phyloP scores from a whole-genome alignment of 2,888 invertebrate genomes.

The Priocnemis perturbator region DNA sequence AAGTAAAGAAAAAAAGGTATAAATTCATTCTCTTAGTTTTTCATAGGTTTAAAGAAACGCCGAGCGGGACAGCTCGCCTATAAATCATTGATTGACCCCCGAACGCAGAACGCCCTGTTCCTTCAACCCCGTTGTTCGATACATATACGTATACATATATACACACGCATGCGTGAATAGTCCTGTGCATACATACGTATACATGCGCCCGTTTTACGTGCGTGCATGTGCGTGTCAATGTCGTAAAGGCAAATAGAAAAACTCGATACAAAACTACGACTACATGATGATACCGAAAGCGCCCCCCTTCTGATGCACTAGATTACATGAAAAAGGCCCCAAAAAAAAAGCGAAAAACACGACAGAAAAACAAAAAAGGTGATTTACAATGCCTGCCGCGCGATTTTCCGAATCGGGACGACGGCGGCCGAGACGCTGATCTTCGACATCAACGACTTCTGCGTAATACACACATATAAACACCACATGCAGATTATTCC shows the following conservation, averaged over 20 bases:
- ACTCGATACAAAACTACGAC: neutral
- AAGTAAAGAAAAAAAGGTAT: constrained; percentile 60
- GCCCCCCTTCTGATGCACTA: neutral
- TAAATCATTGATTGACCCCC: constrained; percentile 66
- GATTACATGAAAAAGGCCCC: neutral
- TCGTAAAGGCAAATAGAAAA: constrained; percentile 8
- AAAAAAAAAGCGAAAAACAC: constrained; percentile 8
- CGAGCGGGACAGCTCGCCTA: constrained; percentile 66
- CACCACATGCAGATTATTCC: too few species aligned
- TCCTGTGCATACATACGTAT: constrained; percentile 22
- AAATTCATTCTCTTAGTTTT: constrained; percentile 72
- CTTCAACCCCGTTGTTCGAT: constrained; percentile 36
- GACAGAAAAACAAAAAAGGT: constrained; percentile 28
- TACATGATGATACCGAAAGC: constrained; percentile 2
- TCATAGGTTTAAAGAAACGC: constrained; percentile 66
- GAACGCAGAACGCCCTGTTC: constrained; percentile 73
- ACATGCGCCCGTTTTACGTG: constrained; percentile 8
- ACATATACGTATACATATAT: too few species aligned
- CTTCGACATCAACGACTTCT: neutral
- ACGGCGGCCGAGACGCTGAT: constrained; percentile 36
- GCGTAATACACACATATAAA: neutral
- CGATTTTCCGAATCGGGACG: constrained; percentile 52
- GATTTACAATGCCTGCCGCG: constrained; percentile 61
- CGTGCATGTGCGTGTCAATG: constrained; percentile 43
- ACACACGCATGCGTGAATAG: constrained; percentile 34